Evolutionary conservation across 1,140 invertebrate species (phyloP), one percentile per base, ranked within the genome.

Genomic region (Macrostomum lignano): DNA sequence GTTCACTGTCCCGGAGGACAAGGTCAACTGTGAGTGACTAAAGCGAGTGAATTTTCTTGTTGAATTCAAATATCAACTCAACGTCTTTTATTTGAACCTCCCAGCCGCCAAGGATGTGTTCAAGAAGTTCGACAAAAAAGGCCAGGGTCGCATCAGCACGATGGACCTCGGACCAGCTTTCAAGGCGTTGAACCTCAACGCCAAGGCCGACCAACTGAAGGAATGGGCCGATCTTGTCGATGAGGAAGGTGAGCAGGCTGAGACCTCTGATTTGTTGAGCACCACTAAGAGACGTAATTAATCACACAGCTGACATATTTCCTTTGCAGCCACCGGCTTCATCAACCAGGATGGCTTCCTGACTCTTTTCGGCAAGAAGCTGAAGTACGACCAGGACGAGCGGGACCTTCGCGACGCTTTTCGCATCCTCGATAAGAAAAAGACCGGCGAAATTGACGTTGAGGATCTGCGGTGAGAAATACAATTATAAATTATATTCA

Each of bases 351-450:
- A 55, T 10, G 46, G 48, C 36, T 60, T 58, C 39, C 44, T 49
- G 25, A 39, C 38, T 20, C 38, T 58, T 25, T 55, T 52, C 36
- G 44, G 44, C 33, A 42, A 46, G 19, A 58, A 58, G 39, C 38
- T 53, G 17, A 46, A 44, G 25, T 49, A 54, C 28, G 53, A 56
- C 23, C 49, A 56, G 34, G 57, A 58, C 26, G 55, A 60, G 40
- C 45, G 47, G 37, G 57, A 60, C 42, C 37, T 60, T 31, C 46
- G 45, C 39, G 53, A 58, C 36, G 56, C 54, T 11, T 60, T 60
- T 46, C 41, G 52, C 33, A 51, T 58, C 11, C 42, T 60, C 21
- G 57, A 58, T 39, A 58, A 54, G 36, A 40, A 48, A 30, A 55
- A 55, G 37, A 50, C 45, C 39, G 55, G 55, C 21, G 48, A 49